Base-by-base conservation (phyloP, 2,113 vertebrate species). In the Heterocephalus glaber region DNA sequence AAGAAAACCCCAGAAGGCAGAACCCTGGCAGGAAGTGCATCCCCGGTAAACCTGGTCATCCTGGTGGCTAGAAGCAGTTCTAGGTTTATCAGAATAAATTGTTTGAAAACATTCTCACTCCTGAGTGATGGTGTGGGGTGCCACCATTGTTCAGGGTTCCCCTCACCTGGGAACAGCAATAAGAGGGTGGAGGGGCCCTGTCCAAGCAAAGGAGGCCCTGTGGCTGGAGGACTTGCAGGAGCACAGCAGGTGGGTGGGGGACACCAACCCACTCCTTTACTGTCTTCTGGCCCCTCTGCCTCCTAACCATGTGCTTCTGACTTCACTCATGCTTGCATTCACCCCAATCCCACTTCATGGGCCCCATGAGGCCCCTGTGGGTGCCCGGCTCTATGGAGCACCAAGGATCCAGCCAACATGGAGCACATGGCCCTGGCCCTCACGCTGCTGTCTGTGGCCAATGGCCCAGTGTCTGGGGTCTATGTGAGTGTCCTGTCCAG, bases 1-100 rank as follows among this genome's bases (percentile, higher is more conserved):
- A 41, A 63, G 81, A 61, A 56, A 56, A 49, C 28, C 56, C 7
- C 6, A 11, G 83, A 83, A 41, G 12, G 12, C 30, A n/a, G n/a
- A 47, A 2, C 5, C 63, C 54, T 33, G 11, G 44, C 5, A 47
- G 79, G 68, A 77, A 56, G 54, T 2, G 1, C 22, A 80, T 47
- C 58, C 56, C 10, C 16, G n/a, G 66, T 49, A 76, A 30, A 4
- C 38, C 30, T 4, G 16, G 35, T 44, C 8, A 12, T 35, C 49
- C 90, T 28, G 9, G 22, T 8, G n/a, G 58, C 54, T 17, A 58
- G 86, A 86, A 87, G 76, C 60, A n/a, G 81, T 28, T 92, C 95
- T 84, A 80, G 82, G 47, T 63, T 87, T 54, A 10, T 72, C 68
- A 19, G 61, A 84, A 49, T 41, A 22, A 63, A 28, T 81, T 56